A percentile compares a stretch with the other conserved stretches of the same genome.
Evolutionary conservation across 2,113 vertebrate species (phyloP).

Genomic region (Bos taurus): DNA sequence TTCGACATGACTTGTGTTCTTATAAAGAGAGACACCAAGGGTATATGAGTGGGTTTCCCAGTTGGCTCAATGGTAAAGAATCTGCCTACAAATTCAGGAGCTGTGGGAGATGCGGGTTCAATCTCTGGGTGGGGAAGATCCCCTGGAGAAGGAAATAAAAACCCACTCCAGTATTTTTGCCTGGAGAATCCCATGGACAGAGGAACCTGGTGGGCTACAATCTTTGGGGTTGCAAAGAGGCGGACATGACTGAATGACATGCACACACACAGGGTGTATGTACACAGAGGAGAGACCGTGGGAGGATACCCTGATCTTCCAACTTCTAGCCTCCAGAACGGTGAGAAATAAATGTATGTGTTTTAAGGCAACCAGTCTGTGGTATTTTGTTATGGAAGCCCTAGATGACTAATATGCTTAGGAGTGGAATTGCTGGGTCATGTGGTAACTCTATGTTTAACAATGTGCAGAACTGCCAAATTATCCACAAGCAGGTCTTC

Average conservation of each 20-base stretch:
- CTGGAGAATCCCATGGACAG: neutral
- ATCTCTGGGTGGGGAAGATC: neutral
- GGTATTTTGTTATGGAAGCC: neutral
- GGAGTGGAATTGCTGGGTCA: neutral
- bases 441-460: neutral
- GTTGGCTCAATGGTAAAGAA: neutral
- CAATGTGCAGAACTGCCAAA: neutral
- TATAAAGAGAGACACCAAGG: neutral
- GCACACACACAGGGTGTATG: neutral
- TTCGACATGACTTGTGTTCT: neutral
- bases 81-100: neutral
- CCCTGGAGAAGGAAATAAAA: neutral
- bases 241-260: neutral
- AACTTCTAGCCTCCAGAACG: neutral
- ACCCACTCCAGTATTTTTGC: neutral
- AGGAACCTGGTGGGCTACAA: neutral
- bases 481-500: neutral
- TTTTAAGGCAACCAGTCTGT: neutral
- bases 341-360: neutral
- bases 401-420: neutral
- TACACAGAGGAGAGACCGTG: neutral
- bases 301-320: neutral
- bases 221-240: neutral
- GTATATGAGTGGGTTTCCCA: neutral
- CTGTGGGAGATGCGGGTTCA: neutral